Conservation (phyloP, 2,888 invertebrate genomes). For the Abrostola tripartita region DNA sequence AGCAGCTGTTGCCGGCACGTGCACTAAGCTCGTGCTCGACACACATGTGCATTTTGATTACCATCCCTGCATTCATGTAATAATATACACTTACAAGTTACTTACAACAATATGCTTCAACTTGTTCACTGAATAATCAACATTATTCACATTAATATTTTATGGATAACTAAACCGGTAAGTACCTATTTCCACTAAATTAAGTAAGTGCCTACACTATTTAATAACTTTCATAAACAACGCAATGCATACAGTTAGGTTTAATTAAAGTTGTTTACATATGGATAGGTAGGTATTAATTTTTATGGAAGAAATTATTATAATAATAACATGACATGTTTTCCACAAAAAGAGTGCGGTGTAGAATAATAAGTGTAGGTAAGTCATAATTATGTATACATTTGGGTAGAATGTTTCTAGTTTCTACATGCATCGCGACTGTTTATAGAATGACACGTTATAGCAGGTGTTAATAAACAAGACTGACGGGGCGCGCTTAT, state of each 20-base stretch:
- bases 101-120: slow-evolving; percentile 29
- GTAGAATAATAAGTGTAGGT: not conserved
- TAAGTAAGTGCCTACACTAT: too few species aligned
- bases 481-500: slow-evolving; percentile 23
- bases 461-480: slow-evolving; percentile 50
- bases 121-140: not conserved
- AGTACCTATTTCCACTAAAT: too few species aligned
- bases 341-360: not conserved
- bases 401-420: slow-evolving; percentile 4
- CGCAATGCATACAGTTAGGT: too few species aligned
- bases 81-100: slow-evolving; percentile 20
- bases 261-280: too few species aligned
- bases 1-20: slow-evolving; percentile 68
- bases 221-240: too few species aligned
- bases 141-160: not conserved
- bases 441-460: slow-evolving; percentile 40
- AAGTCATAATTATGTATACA: slow-evolving; percentile 8
- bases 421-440: slow-evolving; percentile 24
- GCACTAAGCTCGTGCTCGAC: slow-evolving; percentile 54
- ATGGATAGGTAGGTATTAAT: too few species aligned
- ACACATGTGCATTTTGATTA: slow-evolving; percentile 53
- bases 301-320: too few species aligned
- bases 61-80: slow-evolving; percentile 37
- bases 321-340: too few species aligned
- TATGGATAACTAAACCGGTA: not conserved